These are phyloP conservation scores for Pseudobourletiella spinata DNA, from an alignment of 1,140 invertebrate genomes.

Conservation along the genomic window DNA sequence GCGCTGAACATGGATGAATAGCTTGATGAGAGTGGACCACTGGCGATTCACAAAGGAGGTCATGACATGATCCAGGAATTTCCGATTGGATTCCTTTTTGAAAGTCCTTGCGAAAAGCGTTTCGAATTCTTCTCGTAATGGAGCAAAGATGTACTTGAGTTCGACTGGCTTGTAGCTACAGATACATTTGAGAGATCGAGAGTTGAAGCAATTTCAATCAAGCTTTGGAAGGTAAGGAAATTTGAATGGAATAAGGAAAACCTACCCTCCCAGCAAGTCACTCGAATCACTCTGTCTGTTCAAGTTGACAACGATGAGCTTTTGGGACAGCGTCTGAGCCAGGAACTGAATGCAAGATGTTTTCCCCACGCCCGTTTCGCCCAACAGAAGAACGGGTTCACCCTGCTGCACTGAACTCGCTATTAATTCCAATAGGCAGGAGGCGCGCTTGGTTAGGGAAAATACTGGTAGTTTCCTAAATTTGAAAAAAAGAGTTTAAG, in stretches of 20 bases:
- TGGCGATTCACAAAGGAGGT: conserved; percentile 59
- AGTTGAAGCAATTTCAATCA: conserved; percentile 9
- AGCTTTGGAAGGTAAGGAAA: neutral
- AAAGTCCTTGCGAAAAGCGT: conserved; percentile 70
- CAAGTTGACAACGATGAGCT: conserved; percentile 95
- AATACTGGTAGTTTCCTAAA: conserved; percentile 42
- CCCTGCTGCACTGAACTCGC: conserved; percentile 66
- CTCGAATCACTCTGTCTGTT: conserved; percentile 97
- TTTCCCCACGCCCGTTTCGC: conserved; percentile 98
- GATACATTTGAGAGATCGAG: too few relatives aligned
- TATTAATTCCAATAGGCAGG: conserved; percentile 76
- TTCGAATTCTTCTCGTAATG: conserved; percentile 78
- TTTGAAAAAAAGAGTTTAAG: neutral
- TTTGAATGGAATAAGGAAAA: neutral
- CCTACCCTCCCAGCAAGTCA: conserved; percentile 83
- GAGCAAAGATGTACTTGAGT: conserved; percentile 68
- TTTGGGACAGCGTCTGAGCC: conserved; percentile 69
- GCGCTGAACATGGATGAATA: conserved; percentile 66
- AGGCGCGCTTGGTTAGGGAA: conserved; percentile 68
- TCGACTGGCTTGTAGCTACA: conserved; percentile 86
- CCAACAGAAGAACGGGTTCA: conserved; percentile 90
- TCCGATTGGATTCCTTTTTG: conserved; percentile 65
- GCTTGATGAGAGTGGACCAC: conserved; percentile 59
- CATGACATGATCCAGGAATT: conserved; percentile 73
- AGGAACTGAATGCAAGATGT: conserved; percentile 93